Conservation (phyloP, 2,113 vertebrate species). For the Halcyon malimbica region DNA sequence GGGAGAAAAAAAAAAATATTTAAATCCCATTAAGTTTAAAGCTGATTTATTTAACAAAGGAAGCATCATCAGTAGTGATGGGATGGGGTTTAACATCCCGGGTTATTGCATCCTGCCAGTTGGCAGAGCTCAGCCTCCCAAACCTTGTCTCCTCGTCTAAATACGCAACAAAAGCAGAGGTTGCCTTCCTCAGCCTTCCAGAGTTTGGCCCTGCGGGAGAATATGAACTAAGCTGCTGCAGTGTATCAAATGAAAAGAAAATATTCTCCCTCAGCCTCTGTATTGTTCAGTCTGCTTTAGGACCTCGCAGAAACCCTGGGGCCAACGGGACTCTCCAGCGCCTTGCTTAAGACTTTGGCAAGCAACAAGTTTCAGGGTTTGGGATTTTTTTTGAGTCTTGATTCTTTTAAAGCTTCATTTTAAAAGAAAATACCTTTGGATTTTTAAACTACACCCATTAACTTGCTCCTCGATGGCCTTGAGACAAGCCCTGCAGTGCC, state of each 20-base stretch:
- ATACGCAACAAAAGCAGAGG: not conserved
- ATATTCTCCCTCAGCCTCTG: not conserved
- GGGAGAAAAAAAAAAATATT: not conserved
- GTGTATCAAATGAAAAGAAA: not conserved
- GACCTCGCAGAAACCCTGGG: not conserved
- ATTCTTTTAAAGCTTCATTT: not conserved
- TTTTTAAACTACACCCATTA: not conserved
- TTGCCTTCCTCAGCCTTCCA: not conserved
- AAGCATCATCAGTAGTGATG: not conserved
- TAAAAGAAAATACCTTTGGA: not conserved
- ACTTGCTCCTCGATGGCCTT: rapidly evolving
- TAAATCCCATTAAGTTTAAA: not conserved
- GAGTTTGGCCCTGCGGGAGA: not conserved
- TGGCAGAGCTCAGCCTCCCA: not conserved
- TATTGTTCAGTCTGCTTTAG: not conserved
- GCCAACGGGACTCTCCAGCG: not conserved
- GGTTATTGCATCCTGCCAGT: not conserved
- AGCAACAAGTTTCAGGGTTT: rapidly evolving
- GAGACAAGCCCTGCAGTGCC: rapidly evolving
- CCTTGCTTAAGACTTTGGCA: not conserved
- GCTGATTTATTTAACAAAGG: not conserved
- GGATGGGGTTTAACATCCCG: not conserved
- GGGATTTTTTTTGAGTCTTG: not conserved
- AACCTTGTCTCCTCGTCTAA: not conserved
- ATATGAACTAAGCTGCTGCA: not conserved